phyloP scores from a whole-genome alignment of 2,888 invertebrate species.

The Piscicola geometra region DNA sequence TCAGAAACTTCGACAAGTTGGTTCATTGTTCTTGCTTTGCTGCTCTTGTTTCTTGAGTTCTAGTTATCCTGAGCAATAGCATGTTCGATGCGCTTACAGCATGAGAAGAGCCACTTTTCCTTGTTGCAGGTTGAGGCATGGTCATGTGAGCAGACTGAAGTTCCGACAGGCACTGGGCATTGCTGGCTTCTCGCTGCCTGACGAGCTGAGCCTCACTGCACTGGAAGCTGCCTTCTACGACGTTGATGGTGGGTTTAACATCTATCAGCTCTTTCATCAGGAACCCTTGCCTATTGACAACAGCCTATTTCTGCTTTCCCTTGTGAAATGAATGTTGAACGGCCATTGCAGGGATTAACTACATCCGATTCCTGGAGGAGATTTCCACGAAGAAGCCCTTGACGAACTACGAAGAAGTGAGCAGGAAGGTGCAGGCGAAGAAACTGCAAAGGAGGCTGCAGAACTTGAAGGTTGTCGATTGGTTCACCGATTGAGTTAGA shows the following conservation, averaged over 20 bases:
- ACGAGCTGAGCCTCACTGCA: constrained; percentile 51
- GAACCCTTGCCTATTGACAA: too few species aligned
- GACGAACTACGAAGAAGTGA: constrained; percentile 49
- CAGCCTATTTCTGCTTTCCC: too few species aligned
- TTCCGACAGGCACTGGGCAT: constrained; percentile 55
- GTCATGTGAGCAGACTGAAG: constrained; percentile 53
- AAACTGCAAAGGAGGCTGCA: too few species aligned
- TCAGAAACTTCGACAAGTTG: constrained; percentile 56
- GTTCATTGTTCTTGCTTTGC: background rate
- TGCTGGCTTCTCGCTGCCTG: constrained; percentile 49
- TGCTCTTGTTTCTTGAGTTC: background rate
- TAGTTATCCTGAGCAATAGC: too few species aligned
- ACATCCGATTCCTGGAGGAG: constrained; percentile 51
- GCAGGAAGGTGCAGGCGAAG: constrained; percentile 46
- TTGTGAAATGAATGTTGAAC: too few species aligned
- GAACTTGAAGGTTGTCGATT: too few species aligned
- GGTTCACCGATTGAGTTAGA: too few species aligned
- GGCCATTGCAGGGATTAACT: constrained; percentile 55
- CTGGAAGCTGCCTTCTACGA: constrained; percentile 54
- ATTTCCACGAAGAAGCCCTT: constrained; percentile 49
- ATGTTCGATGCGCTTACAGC: too few species aligned
- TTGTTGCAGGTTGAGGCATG: constrained; percentile 53
- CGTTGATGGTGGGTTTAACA: constrained; percentile 45
- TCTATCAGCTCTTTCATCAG: too few species aligned
- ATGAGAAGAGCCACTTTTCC: background rate